Percentiles rank a stretch among this genome's conserved stretches.
Evolutionary conservation across 2,113 vertebrate species (phyloP).

Genomic region (Eptesicus fuscus): DNA sequence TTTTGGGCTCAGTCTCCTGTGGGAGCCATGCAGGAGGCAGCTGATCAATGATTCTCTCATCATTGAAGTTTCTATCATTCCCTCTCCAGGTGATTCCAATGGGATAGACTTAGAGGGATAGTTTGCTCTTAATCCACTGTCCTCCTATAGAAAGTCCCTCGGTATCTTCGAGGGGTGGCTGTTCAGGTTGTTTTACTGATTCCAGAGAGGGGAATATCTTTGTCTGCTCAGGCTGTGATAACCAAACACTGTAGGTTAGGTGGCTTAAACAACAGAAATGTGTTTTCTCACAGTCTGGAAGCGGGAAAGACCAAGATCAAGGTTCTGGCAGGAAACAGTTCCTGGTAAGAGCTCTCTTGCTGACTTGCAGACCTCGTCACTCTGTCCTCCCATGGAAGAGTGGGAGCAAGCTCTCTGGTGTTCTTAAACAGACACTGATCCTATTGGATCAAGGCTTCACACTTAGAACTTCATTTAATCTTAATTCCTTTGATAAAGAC

Average conservation of each 20-base stretch:
- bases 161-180: background rate
- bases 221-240: background rate
- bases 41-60: no score
- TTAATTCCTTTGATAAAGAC: background rate
- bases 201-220: background rate
- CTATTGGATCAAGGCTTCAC: background rate
- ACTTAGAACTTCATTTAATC: background rate
- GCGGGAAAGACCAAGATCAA: background rate
- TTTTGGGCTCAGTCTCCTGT: no score
- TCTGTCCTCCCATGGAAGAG: background rate
- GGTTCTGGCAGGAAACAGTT: background rate
- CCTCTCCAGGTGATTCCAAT: background rate
- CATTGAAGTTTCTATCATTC: no score
- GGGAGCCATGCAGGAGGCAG: no score
- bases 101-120: background rate
- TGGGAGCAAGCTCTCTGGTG: background rate
- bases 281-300: background rate
- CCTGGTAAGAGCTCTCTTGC: background rate
- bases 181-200: background rate
- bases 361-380: background rate
- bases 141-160: background rate
- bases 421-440: background rate
- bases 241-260: background rate
- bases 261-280: background rate
- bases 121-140: background rate